A percentile compares a stretch with the other conserved stretches of the same genome.
phyloP scores from a whole-genome alignment of 2,113 vertebrate species.

The Phaethon lepturus region DNA sequence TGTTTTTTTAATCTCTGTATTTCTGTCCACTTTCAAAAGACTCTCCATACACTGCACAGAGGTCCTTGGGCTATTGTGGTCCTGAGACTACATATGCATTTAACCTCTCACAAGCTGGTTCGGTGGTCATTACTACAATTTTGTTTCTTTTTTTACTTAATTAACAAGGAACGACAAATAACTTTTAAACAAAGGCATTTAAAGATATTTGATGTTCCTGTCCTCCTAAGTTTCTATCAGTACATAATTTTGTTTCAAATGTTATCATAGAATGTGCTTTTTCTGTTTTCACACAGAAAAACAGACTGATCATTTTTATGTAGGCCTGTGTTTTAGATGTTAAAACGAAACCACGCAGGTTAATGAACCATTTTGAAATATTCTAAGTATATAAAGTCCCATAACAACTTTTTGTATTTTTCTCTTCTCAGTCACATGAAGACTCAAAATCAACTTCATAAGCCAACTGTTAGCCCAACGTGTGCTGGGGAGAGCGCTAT shows the following conservation, averaged over 20 bases:
- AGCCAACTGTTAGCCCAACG: background rate
- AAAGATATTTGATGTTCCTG: background rate
- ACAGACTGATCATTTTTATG: background rate
- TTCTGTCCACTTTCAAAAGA: background rate
- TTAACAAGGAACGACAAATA: background rate
- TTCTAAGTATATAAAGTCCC: background rate
- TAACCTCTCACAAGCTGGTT: background rate
- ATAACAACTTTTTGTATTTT: background rate
- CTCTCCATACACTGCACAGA: background rate
- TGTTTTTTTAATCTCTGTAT: background rate
- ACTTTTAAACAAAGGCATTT: background rate
- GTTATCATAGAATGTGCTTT: background rate
- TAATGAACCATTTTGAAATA: background rate
- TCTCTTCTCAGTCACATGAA: background rate
- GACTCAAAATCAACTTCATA: background rate
- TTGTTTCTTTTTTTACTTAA: background rate
- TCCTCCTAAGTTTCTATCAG: background rate
- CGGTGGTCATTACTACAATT: background rate
- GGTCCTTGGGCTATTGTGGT: fast-evolving
- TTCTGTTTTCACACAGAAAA: background rate
- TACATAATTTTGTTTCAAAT: background rate
- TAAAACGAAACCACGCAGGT: background rate
- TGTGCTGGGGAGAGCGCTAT: background rate
- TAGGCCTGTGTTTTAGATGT: background rate
- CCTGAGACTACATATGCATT: background rate